These are phyloP conservation scores for Pangasius macronema DNA, from an alignment of 2,797 vertebrate genomes.

Conservation along the genomic window DNA sequence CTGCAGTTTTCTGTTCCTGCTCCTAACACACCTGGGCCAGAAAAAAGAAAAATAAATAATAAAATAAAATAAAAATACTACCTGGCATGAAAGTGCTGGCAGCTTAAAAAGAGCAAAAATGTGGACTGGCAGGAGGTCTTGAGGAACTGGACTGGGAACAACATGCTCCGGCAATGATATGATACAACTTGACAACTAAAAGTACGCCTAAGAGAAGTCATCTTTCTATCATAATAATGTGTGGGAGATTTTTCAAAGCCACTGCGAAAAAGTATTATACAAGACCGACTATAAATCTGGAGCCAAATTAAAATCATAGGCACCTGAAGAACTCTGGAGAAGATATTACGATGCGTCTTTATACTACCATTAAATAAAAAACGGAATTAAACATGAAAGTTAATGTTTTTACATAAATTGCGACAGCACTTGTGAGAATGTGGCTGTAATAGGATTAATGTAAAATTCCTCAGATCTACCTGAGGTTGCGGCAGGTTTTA, in stretches of 20 bases:
- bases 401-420: conserved; percentile 20
- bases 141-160: conserved; percentile 20
- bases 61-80: conserved; percentile 33
- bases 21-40: conserved; percentile 28
- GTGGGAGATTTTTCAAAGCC: conserved; percentile 16
- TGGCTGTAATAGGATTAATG: conserved; percentile 67
- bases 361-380: background rate
- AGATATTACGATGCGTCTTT: background rate
- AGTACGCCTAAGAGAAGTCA: conserved; percentile 38
- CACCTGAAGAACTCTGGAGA: background rate
- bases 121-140: conserved; percentile 23
- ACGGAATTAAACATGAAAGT: background rate
- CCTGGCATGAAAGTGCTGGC: conserved; percentile 20
- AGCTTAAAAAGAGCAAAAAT: conserved; percentile 23
- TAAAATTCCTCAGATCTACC: conserved; percentile 67
- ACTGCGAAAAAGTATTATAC: conserved; percentile 8
- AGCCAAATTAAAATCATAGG: conserved; percentile 14
- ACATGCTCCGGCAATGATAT: conserved; percentile 24
- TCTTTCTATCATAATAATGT: conserved; percentile 46
- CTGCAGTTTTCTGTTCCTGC: conserved; percentile 25
- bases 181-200: conserved; percentile 39
- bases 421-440: conserved; percentile 34
- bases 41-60: conserved; percentile 11
- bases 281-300: conserved; percentile 17
- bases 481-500: conserved; percentile 67